Base-by-base conservation (phyloP, 2,113 vertebrate genomes). In the Equus przewalskii region DNA sequence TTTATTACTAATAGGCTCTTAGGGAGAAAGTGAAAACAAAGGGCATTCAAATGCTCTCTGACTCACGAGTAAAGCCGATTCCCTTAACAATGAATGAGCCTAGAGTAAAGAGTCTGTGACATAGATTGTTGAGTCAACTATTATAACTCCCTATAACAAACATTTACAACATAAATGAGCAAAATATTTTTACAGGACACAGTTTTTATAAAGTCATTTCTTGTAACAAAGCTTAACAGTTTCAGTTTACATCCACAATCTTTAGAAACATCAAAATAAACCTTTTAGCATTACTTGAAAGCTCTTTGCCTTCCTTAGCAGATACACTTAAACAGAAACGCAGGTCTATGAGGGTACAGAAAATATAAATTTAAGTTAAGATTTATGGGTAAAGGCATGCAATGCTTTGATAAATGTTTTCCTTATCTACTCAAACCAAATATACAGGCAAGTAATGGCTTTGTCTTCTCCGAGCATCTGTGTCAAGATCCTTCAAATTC, bases 181-280 rank as follows among this genome's bases (percentile, higher is more conserved):
- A 81, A 92, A 44, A 41, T 82, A 15, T 24, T 82, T 92, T 30
- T 76, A 88, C 6, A 92, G 24, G 54, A 82, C 15, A 46, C 33
- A 86, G 36, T 41, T 80, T 81, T 80, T 60, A 80, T 94, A 64
- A 89, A 85, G 28, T 46, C 1, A 41, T 76, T 95, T 94, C 62
- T 28, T 49, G 6, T n/a, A 92, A 70, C 6, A 33, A 58, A 46
- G 4, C 1, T 62, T 72, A 93, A 60, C 1, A 67, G 24, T 72
- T 78, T 96, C 46, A 82, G 24, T 80, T 92, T 76, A 81, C 14
- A 84, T 30, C 30, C 5, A 88, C 12, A 28, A 6, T 81, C 12
- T 90, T 41, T 62, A 73, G 51, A 96, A 94, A 75, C 8, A 56
- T 16, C 73, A 28, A 70, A 72, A 78, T 46, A 80, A 75, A 2